Conservation (phyloP, 2,888 invertebrate genomes). For the Hylaea fasciaria region DNA sequence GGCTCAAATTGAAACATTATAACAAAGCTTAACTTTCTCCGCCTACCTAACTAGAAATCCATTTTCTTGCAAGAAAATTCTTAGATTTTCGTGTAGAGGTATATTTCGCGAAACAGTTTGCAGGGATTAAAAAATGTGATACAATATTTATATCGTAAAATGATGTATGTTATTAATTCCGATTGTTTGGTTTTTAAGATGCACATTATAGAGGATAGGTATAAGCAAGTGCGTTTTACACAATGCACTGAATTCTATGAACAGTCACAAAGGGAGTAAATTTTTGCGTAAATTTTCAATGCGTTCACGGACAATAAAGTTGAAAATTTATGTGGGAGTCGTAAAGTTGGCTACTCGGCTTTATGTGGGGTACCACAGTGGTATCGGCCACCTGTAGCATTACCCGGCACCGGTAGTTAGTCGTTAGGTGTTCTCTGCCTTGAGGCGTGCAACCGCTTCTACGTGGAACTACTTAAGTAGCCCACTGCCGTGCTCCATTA, state of each 20-base stretch:
- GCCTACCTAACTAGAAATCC: constrained; percentile 19
- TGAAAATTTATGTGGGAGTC: constrained; percentile 56
- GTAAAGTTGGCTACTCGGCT: constrained; percentile 51
- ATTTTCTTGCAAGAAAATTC: constrained; percentile 21
- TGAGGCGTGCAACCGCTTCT: constrained; percentile 49
- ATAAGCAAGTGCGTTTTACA: neutral
- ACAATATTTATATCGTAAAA: no score
- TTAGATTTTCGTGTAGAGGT: constrained; percentile 10
- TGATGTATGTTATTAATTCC: no score
- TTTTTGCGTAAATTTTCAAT: constrained; percentile 46
- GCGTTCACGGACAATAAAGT: constrained; percentile 53
- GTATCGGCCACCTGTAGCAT: constrained; percentile 62
- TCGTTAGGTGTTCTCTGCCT: constrained; percentile 45
- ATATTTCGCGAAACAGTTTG: constrained; percentile 1
- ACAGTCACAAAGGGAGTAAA: constrained; percentile 37
- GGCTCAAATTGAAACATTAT: constrained; percentile 60
- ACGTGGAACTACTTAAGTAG: constrained; percentile 59
- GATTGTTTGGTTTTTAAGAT: neutral
- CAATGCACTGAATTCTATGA: constrained; percentile 13
- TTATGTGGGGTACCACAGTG: constrained; percentile 43
- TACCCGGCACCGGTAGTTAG: constrained; percentile 46
- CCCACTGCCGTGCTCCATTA: constrained; percentile 47
- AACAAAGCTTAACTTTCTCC: constrained; percentile 43
- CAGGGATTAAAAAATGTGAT: no score
- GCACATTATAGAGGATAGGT: neutral